phyloP scores from a whole-genome alignment of 92 coral and sea anemone genomes.

The Blastomussa wellsi region DNA sequence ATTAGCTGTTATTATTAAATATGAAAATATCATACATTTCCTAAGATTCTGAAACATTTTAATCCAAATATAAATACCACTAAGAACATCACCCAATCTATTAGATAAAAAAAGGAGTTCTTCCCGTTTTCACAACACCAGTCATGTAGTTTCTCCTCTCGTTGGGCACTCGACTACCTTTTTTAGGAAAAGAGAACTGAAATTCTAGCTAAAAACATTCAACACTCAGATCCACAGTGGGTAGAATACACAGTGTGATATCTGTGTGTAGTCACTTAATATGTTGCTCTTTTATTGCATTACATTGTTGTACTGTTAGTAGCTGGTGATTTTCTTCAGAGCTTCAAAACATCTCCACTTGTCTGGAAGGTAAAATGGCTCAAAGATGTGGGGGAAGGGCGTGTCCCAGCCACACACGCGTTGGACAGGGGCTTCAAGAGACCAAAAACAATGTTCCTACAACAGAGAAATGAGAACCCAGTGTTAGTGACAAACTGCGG shows the following conservation, averaged over 20 bases:
- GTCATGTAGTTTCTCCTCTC: not conserved
- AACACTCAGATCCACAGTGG: too few relatives aligned
- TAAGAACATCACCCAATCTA: not conserved
- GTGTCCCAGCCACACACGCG: slow-evolving; percentile 99
- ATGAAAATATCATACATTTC: not conserved
- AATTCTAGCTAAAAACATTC: not conserved
- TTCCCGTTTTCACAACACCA: not conserved
- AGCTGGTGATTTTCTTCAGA: slow-evolving; percentile 72
- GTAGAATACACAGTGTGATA: not conserved
- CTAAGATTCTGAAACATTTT: not conserved
- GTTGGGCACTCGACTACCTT: too few relatives aligned
- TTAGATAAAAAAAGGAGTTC: not conserved
- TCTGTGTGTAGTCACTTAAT: not conserved
- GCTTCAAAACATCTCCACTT: slow-evolving; percentile 99
- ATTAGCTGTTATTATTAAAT: not conserved
- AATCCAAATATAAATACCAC: not conserved
- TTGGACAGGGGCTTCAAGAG: slow-evolving; percentile 89
- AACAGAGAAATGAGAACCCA: not conserved
- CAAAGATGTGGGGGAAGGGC: slow-evolving; percentile 92
- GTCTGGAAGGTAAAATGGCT: slow-evolving; percentile 96
- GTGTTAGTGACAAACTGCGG: not conserved
- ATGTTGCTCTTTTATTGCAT: not conserved
- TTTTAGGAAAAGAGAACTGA: not conserved
- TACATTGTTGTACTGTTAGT: slow-evolving; percentile 4
- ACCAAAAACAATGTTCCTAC: slow-evolving; percentile 92